Conservation (phyloP, 2,888 invertebrate species). For the Leptopilina myrica region DNA sequence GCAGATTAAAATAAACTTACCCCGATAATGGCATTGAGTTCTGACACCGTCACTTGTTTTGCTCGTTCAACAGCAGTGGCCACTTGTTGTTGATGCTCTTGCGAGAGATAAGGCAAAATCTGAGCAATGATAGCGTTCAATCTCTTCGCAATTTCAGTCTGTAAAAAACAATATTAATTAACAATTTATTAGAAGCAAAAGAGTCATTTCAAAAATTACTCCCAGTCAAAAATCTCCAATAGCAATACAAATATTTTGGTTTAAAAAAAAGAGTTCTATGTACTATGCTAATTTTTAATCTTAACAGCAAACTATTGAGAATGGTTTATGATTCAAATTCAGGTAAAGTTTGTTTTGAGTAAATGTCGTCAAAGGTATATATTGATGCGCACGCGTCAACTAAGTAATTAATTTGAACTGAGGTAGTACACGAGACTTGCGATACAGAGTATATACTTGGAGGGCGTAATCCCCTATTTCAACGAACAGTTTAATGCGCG, state of each 20-base stretch:
- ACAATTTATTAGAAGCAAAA: not conserved
- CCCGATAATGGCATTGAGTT: slow-evolving; percentile 95
- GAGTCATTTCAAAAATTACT: no score
- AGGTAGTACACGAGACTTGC: slow-evolving; percentile 51
- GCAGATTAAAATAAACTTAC: slow-evolving; percentile 79
- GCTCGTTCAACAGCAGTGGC: slow-evolving; percentile 95
- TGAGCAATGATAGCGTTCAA: slow-evolving; percentile 95
- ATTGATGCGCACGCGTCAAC: slow-evolving; percentile 56
- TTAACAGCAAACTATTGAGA: no score
- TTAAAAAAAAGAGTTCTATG: no score
- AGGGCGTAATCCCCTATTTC: slow-evolving; percentile 50
- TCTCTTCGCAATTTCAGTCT: slow-evolving; percentile 97
- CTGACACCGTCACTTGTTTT: slow-evolving; percentile 96
- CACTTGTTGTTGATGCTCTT: slow-evolving; percentile 95
- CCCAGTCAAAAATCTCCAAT: not conserved
- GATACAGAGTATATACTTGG: slow-evolving; percentile 53
- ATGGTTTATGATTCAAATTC: slow-evolving; percentile 48
- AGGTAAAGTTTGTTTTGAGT: slow-evolving; percentile 53
- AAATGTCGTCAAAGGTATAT: slow-evolving; percentile 52
- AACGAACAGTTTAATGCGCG: slow-evolving; percentile 55
- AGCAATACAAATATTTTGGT: no score
- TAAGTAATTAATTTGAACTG: slow-evolving; percentile 57
- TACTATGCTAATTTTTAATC: no score
- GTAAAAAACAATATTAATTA: slow-evolving; percentile 71
- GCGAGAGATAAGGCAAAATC: slow-evolving; percentile 94